These are phyloP conservation scores for Adelges cooleyi DNA, from an alignment of 1,140 invertebrate genomes.

Conservation along the genomic window DNA sequence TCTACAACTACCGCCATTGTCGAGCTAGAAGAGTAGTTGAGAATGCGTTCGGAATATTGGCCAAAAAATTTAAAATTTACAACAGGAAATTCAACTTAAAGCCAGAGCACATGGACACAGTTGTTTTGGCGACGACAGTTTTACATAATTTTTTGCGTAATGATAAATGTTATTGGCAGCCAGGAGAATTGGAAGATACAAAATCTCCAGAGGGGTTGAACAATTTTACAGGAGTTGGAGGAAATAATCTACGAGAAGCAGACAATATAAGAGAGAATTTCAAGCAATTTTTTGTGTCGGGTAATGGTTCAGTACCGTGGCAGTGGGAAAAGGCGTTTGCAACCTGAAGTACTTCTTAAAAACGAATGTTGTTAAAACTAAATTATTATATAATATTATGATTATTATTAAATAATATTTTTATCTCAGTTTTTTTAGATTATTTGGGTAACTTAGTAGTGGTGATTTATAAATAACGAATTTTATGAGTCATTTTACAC, in stretches of 20 bases:
- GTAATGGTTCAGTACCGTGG: neutral
- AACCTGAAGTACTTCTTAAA: no score
- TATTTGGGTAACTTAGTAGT: no score
- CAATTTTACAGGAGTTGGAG: neutral
- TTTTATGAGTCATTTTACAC: no score
- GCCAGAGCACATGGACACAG: neutral
- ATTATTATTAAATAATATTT: no score
- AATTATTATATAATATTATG: no score
- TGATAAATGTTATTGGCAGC: neutral
- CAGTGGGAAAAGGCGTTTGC: neutral
- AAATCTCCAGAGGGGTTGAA: neutral
- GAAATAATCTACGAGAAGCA: neutral
- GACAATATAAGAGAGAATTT: neutral
- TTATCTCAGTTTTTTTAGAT: no score
- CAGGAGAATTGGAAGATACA: neutral
- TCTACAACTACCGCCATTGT: constrained; percentile 36
- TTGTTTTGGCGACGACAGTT: neutral
- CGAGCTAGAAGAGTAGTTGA: constrained; percentile 34
- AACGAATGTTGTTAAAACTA: no score
- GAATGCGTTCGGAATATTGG: neutral
- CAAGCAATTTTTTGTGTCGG: neutral
- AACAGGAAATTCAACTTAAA: neutral
- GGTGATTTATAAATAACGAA: no score
- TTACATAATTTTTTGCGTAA: neutral
- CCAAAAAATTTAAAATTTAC: neutral